Base-by-base conservation (phyloP, 2,888 invertebrate genomes). In the Sicus ferrugineus region DNA sequence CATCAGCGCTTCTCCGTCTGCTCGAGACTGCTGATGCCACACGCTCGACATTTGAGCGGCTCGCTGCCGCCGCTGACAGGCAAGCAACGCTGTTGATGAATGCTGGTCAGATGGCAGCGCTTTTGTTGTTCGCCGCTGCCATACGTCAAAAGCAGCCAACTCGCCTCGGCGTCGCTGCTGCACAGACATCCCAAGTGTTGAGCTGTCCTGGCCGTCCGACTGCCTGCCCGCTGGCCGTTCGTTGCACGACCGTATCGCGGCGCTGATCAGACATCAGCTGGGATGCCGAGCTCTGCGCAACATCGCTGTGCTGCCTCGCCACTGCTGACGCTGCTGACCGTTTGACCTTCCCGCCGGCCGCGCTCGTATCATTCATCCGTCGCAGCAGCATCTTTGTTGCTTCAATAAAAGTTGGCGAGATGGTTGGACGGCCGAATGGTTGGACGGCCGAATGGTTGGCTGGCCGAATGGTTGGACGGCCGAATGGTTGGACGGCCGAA, bases 121-220 rank as follows among this genome's bases (percentile, higher is more conserved):
- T 31, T 64, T 64, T 64, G 50, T 64, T 64, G 31, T 64, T 64
- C 31, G 64, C 64, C 50, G 64, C 64, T 11, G 64, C 63, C 48
- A 46, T 63, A 31, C 64, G 34, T 48, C 50, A 64, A 50, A 50
- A 62, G 21, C 14, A 9, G 19, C 38, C 9, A 14, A 28, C 26
- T 23, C 34, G 19, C 19, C 59, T 59, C 14, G 31, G 31, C 31
- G 31, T 34, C n/a, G 30, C 5, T 11, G 50, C 50, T 23, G 23
- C 34, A 9, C 58, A 19, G n/a, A 34, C 59, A 9, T 19, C 59
- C 34, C 59, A 38, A 59, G 38, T 59, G 59, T 19, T 59, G 59
- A 16, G 38, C 31, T 14, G 31, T 19, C 16, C n/a, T 9, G n/a
- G 38, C 9, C 34, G 2, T 16, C 16, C n/a, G 6, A n/a, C n/a